These are phyloP conservation scores for Chionis minor DNA, from an alignment of 2,113 vertebrate species.

Conservation along the genomic window DNA sequence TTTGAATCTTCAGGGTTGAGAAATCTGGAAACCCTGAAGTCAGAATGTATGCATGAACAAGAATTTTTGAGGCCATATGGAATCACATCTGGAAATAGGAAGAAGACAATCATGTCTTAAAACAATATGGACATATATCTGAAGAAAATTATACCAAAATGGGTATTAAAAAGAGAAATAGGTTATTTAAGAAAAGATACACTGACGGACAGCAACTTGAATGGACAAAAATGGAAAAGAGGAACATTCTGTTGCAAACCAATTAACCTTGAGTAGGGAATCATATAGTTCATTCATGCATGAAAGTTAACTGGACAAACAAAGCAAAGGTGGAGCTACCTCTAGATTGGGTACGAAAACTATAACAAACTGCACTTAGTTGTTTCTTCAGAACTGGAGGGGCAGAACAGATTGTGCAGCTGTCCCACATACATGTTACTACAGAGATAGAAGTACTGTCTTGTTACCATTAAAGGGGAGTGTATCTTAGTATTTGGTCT, in stretches of 20 bases:
- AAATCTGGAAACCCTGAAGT: not conserved
- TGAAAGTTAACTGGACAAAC: not conserved
- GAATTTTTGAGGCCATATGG: not conserved
- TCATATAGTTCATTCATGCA: not conserved
- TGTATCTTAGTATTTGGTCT: not conserved
- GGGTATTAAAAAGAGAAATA: not conserved
- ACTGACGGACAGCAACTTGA: not conserved
- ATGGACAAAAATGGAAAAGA: not conserved
- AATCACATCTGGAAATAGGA: not conserved
- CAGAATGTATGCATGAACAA: not conserved
- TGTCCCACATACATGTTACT: not conserved
- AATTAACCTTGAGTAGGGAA: not conserved
- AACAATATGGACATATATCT: not conserved
- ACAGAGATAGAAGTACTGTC: not conserved
- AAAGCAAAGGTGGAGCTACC: not conserved
- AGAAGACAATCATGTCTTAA: not conserved
- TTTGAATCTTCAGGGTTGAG: not conserved
- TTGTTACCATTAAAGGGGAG: not conserved
- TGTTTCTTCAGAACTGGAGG: not conserved
- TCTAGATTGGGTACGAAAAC: not conserved
- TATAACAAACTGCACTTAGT: not conserved
- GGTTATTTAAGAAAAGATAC: not conserved
- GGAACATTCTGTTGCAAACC: not conserved
- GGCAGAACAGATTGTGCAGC: accelerated
- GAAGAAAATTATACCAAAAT: not conserved